A percentile compares a stretch with the other conserved stretches of the same genome.
Conservation (phyloP, 2,797 vertebrate genomes). For the Alcedo atthis region DNA sequence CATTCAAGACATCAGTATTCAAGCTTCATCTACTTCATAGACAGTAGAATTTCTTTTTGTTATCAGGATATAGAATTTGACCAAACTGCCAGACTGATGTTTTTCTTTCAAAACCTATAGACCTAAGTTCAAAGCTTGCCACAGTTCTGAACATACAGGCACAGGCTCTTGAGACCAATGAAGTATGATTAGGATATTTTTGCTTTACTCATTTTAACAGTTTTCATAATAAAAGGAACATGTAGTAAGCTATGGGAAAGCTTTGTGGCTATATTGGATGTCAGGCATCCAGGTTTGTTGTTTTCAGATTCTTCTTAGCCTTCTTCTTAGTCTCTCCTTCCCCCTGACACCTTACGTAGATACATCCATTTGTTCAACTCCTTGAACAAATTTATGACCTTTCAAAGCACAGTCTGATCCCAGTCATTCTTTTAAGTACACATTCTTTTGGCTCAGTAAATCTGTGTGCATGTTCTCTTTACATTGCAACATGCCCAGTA, state of each 20-base stretch:
- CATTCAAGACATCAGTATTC: not conserved
- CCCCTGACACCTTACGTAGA: not conserved
- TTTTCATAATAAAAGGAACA: not conserved
- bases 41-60: not conserved
- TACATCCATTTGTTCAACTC: not conserved
- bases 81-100: not conserved
- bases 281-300: not conserved
- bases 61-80: not conserved
- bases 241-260: not conserved
- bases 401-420: not conserved
- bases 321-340: not conserved
- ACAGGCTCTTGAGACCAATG: not conserved
- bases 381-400: not conserved
- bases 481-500: not conserved
- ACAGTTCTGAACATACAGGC: not conserved
- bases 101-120: not conserved
- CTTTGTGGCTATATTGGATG: not conserved
- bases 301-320: not conserved
- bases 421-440: not conserved
- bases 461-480: not conserved
- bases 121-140: not conserved
- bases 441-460: not conserved
- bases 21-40: not conserved
- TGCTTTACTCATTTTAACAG: not conserved
- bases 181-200: not conserved